Percentiles rank a stretch among this genome's conserved stretches.
Conservation (phyloP, 1,140 invertebrate genomes). For the Drosophila elegans region DNA sequence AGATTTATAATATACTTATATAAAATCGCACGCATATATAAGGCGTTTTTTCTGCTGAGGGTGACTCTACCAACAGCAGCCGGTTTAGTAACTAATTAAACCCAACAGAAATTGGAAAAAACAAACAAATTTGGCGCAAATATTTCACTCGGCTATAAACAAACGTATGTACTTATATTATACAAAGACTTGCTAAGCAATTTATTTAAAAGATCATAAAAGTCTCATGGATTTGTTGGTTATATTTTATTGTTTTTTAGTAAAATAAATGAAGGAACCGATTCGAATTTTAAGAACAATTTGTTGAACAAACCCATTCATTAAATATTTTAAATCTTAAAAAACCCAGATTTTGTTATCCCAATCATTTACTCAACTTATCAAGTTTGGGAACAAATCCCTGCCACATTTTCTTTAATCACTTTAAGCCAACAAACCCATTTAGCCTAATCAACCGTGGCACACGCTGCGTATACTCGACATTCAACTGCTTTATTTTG, state of each 20-base stretch:
- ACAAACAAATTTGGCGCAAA: constrained; percentile 40
- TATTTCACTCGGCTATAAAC: constrained; percentile 47
- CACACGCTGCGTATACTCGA: constrained; percentile 44
- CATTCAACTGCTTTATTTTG: constrained; percentile 2
- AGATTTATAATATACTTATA: constrained; percentile 35
- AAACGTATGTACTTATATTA: constrained; percentile 28
- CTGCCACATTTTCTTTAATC: background rate
- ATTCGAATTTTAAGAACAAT: background rate
- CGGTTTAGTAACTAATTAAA: constrained; percentile 71
- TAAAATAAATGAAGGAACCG: constrained; percentile 14
- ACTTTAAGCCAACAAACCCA: constrained; percentile 16
- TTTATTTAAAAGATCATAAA: constrained; percentile 28
- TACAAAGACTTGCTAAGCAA: constrained; percentile 15
- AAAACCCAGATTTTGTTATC: no score
- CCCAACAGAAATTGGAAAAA: constrained; percentile 27
- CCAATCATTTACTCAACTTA: background rate
- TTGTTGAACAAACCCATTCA: no score
- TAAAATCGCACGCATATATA: constrained; percentile 30
- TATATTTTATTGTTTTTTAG: background rate
- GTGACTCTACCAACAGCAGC: constrained; percentile 33
- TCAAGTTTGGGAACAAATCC: background rate
- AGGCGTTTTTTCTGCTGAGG: constrained; percentile 10
- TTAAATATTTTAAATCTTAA: no score
- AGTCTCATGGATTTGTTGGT: background rate
- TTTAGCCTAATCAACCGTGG: constrained; percentile 9